Base-by-base conservation (phyloP, 2,797 vertebrate species). In the Moxostoma hubbsi region DNA sequence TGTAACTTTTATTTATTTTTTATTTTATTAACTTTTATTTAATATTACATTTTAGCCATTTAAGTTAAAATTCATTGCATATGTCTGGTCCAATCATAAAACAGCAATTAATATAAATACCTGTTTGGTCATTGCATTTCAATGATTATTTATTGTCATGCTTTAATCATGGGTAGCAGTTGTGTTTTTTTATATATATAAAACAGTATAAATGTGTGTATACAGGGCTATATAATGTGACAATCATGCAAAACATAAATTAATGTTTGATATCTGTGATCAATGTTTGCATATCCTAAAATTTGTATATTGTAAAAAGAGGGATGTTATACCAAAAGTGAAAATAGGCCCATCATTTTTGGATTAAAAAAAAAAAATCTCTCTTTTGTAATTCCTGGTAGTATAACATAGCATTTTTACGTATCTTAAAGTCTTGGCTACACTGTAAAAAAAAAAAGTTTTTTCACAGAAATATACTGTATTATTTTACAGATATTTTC, bases 211-310 rank as follows among this genome's bases (percentile, higher is more conserved):
- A 50, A 36, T 24, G 18, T 24, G 18, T 24, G 18, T 24, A 50
- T 51, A 63, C 47, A 43, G n/a, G 64, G 63, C 75, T 51, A 43
- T 68, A 55, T 77, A 36, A 68, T 11, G 75, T 66, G 50, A 61
- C 65, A 77, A 77, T 77, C 75, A 61, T 77, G 54, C 61, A n/a
- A 49, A 5, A 5, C 0, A 53, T 12, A 13, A 62, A 62, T 36
- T 62, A 62, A 62, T 6, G 46, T 59, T 59, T n/a, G 15, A 66
- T 36, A 24, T 57, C 43, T 36, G 74, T 76, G 53, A 45, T 67
- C 10, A 58, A 59, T 61, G 16, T 67, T 76, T 77, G 18, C 6
- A 2, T 36, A 59, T 66, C 49, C 46, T 4, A 13, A 68, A 15
- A 6, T 9, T 68, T 67, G 12, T 4, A 61, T 55, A 55, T n/a